Percentiles rank a stretch among this genome's conserved stretches.
phyloP scores from a whole-genome alignment of 2,113 vertebrate species.

The Xiphophorus hellerii region DNA sequence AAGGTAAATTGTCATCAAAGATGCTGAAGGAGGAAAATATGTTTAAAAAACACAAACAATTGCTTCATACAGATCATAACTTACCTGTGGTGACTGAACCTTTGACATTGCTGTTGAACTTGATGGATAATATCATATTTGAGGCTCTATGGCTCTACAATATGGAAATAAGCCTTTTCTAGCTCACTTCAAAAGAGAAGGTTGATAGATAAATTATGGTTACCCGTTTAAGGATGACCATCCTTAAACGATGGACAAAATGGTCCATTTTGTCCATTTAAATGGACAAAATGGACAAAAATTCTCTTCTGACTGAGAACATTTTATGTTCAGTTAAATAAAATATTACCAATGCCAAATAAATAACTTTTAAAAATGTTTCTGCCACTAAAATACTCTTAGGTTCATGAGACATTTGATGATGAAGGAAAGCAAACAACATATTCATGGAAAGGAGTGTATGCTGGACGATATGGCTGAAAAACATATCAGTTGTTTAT shows the following conservation, averaged over 20 bases:
- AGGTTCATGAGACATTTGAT: not conserved
- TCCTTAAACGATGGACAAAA: no score
- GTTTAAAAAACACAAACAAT: not conserved
- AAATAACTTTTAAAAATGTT: not conserved
- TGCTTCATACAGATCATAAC: no score
- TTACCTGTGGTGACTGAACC: not conserved
- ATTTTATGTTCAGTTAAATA: no score
- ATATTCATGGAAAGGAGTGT: no score
- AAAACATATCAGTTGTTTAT: no score
- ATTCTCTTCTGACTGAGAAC: no score
- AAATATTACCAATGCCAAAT: no score
- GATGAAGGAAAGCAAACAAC: not conserved
- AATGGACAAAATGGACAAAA: no score
- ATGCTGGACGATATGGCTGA: no score
- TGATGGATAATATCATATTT: conserved; percentile 6
- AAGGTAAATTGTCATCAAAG: no score
- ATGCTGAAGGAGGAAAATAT: no score
- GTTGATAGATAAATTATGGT: not conserved
- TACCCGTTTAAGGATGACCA: not conserved
- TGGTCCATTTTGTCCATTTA: no score
- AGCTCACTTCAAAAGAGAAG: not conserved
- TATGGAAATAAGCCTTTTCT: not conserved
- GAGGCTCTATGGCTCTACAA: not conserved
- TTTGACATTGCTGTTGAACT: not conserved
- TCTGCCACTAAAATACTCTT: not conserved